Percentiles rank a stretch among this genome's conserved stretches.
These are phyloP conservation scores for Lutra lutra DNA, from an alignment of 2,797 vertebrate species.

Conservation along the genomic window DNA sequence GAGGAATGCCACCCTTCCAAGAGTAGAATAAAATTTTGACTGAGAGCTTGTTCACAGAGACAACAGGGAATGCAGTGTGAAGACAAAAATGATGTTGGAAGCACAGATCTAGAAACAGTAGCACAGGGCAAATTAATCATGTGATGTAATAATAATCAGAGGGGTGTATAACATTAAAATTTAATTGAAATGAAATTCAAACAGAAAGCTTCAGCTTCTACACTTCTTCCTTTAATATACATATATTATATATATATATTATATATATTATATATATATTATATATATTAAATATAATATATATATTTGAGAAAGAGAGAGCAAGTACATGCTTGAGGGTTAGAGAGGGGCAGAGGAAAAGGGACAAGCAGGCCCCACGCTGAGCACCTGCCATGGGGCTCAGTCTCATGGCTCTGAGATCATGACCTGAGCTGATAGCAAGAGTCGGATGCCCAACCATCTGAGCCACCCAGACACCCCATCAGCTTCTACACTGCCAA, in stretches of 20 bases:
- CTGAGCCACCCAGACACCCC: background rate
- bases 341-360: background rate
- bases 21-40: background rate
- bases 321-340: background rate
- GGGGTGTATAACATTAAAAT: background rate
- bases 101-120: background rate
- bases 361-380: background rate
- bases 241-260: background rate
- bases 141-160: background rate
- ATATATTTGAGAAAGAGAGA: background rate
- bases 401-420: background rate
- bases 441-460: background rate
- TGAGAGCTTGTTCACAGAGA: background rate
- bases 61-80: background rate
- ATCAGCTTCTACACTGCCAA: background rate
- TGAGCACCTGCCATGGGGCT: background rate
- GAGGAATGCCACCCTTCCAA: background rate
- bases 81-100: background rate
- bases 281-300: background rate
- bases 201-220: background rate
- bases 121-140: background rate
- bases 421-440: background rate
- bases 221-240: background rate
- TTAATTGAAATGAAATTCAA: conserved; percentile 32
- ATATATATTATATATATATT: no score